These are phyloP conservation scores for Gobio occitaniae DNA, from an alignment of 2,797 vertebrate species.

Conservation along the genomic window DNA sequence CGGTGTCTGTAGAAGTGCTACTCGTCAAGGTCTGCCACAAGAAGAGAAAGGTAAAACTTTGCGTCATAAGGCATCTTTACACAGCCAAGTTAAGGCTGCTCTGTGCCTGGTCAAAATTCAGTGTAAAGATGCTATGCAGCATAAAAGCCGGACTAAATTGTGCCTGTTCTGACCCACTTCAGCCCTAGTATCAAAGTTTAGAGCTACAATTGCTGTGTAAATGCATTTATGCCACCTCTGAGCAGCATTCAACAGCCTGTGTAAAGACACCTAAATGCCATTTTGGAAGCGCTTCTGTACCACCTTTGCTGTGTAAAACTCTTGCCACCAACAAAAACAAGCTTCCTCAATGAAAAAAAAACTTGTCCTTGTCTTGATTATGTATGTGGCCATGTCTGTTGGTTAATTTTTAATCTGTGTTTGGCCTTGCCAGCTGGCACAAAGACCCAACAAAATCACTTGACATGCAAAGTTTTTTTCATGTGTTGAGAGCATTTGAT, in stretches of 20 bases:
- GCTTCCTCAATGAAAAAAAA: background rate
- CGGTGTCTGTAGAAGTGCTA: slow-evolving; percentile 88
- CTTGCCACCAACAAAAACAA: background rate
- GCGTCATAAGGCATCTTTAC: too few relatives aligned
- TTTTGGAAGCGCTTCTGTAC: too few relatives aligned
- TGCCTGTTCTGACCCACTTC: too few relatives aligned
- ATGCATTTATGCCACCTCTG: too few relatives aligned
- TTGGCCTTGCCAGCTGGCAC: background rate
- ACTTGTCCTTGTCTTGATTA: background rate
- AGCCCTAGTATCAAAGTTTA: too few relatives aligned
- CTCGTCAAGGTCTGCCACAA: slow-evolving; percentile 93
- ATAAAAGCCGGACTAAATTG: too few relatives aligned
- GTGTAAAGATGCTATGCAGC: too few relatives aligned
- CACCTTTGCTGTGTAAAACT: background rate
- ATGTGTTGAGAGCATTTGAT: background rate
- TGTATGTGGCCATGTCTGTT: background rate
- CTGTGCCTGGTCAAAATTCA: too few relatives aligned
- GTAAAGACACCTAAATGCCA: too few relatives aligned
- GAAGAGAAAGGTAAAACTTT: slow-evolving; percentile 85
- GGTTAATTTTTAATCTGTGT: background rate
- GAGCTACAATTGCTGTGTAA: too few relatives aligned
- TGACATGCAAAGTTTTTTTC: background rate
- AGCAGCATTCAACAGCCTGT: too few relatives aligned
- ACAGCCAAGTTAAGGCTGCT: too few relatives aligned
- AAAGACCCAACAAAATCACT: background rate